A percentile compares a stretch with the other conserved stretches of the same genome.
Evolutionary conservation across 2,888 invertebrate genomes (phyloP).

Genomic region (Synanthedon vespiformis): DNA sequence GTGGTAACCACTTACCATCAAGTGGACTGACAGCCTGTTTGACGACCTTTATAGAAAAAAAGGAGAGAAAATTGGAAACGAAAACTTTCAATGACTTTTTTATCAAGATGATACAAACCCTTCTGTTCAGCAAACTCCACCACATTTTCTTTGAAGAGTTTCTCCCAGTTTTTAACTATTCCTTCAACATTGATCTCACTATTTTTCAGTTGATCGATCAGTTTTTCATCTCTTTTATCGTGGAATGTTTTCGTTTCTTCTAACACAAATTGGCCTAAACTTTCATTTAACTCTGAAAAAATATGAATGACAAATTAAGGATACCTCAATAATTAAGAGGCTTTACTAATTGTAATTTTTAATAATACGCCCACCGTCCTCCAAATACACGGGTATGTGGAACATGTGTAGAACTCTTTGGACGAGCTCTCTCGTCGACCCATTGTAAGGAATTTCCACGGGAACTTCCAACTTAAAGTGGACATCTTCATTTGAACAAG

Average conservation of each 20-base stretch:
- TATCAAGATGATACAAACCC: too few relatives aligned
- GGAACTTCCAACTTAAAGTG: conserved; percentile 72
- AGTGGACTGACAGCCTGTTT: too few relatives aligned
- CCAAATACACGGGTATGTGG: conserved; percentile 76
- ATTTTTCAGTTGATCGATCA: conserved; percentile 72
- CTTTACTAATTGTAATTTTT: too few relatives aligned
- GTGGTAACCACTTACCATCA: too few relatives aligned
- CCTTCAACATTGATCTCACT: conserved; percentile 79
- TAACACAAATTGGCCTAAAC: conserved; percentile 74
- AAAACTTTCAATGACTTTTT: too few relatives aligned
- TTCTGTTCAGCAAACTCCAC: conserved; percentile 85
- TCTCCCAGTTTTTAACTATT: conserved; percentile 83
- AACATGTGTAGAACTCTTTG: conserved; percentile 76
- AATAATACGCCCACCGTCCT: conserved; percentile 59
- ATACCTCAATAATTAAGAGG: not conserved
- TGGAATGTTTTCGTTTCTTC: conserved; percentile 76
- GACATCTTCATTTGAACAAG: conserved; percentile 67
- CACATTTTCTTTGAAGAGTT: conserved; percentile 83
- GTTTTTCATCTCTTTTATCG: conserved; percentile 73
- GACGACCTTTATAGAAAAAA: too few relatives aligned
- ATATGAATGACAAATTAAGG: not conserved
- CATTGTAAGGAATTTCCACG: conserved; percentile 71
- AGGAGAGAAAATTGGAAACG: too few relatives aligned
- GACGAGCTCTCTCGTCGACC: conserved; percentile 73
- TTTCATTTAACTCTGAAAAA: conserved; percentile 68